A percentile compares a stretch with the other conserved stretches of the same genome.
Evolutionary conservation across 2,113 vertebrate species (phyloP).

Genomic region (Crotalus tigris): DNA sequence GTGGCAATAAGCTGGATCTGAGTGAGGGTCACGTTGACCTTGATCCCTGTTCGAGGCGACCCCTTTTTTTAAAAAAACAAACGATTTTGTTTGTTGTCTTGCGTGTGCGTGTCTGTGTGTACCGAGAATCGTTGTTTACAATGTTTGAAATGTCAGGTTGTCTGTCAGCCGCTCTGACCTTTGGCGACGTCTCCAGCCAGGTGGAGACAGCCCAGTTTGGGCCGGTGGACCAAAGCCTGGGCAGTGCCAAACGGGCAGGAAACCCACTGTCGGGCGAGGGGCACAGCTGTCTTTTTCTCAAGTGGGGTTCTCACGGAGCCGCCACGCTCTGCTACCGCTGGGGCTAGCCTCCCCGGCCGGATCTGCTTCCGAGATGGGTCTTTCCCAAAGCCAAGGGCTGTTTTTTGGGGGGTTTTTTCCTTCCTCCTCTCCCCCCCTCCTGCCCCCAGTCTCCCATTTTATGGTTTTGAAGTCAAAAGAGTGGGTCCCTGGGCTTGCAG

Average conservation of each 20-base stretch:
- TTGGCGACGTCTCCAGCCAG: background rate
- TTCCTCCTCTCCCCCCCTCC: no score
- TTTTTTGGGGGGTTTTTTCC: no score
- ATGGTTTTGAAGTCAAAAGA: background rate
- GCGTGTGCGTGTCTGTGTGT: background rate
- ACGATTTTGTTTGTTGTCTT: background rate
- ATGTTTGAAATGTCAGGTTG: background rate
- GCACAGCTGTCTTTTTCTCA: background rate
- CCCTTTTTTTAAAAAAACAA: background rate
- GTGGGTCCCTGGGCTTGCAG: background rate
- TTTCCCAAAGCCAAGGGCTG: background rate
- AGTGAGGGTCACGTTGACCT: conserved; percentile 67
- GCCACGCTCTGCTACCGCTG: accelerated
- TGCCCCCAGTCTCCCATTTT: background rate
- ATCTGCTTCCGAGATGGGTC: background rate
- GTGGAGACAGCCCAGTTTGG: background rate
- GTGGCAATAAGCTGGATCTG: conserved; percentile 66
- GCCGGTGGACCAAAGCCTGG: background rate
- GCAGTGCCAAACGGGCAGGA: background rate
- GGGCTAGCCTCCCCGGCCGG: accelerated
- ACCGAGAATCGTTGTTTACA: background rate
- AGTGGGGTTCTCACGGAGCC: accelerated
- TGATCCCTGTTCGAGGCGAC: conserved; percentile 46
- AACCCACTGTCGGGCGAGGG: background rate
- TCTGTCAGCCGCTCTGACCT: background rate